Evolutionary conservation across 2,888 invertebrate species (phyloP).

Genomic region (Pandemis cinnamomeana): DNA sequence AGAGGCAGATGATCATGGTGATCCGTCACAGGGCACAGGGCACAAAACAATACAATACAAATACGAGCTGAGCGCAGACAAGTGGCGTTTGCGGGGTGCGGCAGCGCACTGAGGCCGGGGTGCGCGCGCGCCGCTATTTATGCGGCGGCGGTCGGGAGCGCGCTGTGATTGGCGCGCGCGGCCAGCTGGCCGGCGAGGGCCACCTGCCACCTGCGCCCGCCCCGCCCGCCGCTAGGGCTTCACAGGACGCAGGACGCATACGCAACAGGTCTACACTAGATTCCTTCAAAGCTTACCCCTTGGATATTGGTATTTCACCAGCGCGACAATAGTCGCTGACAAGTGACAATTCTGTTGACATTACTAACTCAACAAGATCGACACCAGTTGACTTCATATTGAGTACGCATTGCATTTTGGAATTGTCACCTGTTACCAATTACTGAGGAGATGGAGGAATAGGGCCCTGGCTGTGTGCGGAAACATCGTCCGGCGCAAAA

Average conservation of each 20-base stretch:
- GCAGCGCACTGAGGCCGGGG: background rate
- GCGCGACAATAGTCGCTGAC: too few relatives aligned
- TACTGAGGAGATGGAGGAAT: too few relatives aligned
- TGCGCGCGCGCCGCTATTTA: background rate
- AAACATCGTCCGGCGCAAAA: too few relatives aligned
- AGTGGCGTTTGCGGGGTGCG: background rate
- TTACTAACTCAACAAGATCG: too few relatives aligned
- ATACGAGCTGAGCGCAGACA: background rate
- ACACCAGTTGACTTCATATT: too few relatives aligned
- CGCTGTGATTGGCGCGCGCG: conserved; percentile 39
- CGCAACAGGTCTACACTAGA: too few relatives aligned
- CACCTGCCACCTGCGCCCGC: conserved; percentile 48
- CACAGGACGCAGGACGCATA: conserved; percentile 1
- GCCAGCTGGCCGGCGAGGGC: background rate
- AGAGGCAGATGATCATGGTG: conserved; percentile 81
- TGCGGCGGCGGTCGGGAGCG: background rate
- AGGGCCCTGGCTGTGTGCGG: too few relatives aligned
- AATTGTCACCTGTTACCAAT: too few relatives aligned
- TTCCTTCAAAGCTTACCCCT: too few relatives aligned
- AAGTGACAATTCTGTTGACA: too few relatives aligned
- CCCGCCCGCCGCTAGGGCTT: conserved; percentile 15
- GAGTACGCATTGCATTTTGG: too few relatives aligned
- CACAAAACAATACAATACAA: background rate
- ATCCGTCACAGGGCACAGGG: background rate
- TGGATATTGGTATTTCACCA: too few relatives aligned